Conservation (phyloP, 2,797 vertebrate species). For the Sarcoramphus papa region DNA sequence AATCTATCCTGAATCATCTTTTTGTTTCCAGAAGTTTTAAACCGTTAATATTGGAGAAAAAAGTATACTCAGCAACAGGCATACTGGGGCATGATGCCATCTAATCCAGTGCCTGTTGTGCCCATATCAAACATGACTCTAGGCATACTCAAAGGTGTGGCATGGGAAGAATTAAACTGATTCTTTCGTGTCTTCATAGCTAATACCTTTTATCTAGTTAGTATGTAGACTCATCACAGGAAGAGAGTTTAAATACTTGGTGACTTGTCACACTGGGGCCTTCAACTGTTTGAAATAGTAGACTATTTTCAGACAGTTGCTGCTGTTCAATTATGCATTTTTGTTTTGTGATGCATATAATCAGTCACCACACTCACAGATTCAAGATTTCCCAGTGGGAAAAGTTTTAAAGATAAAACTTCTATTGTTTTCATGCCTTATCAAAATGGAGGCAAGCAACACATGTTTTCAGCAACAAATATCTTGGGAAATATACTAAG, state of each 20-base stretch:
- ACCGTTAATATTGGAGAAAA: background rate
- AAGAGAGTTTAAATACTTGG: background rate
- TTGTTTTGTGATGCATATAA: slow-evolving; percentile 54
- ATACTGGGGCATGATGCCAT: background rate
- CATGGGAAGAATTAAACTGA: background rate
- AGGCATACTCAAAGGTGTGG: background rate
- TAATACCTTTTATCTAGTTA: background rate
- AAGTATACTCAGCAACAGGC: background rate
- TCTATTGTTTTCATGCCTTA: slow-evolving; percentile 16
- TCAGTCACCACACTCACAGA: slow-evolving; percentile 36
- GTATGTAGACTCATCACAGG: background rate
- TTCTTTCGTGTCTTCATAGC: background rate
- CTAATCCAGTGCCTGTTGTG: background rate
- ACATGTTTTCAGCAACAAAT: slow-evolving; percentile 10
- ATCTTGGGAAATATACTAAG: slow-evolving; percentile 8
- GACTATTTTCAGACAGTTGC: slow-evolving; percentile 43
- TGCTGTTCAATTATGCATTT: slow-evolving; percentile 52
- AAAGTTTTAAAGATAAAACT: slow-evolving; percentile 28
- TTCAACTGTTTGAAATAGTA: slow-evolving; percentile 22
- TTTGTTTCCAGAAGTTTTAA: background rate
- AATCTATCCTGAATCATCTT: background rate
- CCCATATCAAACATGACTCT: background rate
- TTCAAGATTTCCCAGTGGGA: slow-evolving; percentile 44
- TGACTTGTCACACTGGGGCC: background rate
- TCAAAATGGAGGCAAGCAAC: slow-evolving; percentile 21